Base-by-base conservation (phyloP, 92 coral and sea anemone species). In the Hydrozoanthus gracilis region DNA sequence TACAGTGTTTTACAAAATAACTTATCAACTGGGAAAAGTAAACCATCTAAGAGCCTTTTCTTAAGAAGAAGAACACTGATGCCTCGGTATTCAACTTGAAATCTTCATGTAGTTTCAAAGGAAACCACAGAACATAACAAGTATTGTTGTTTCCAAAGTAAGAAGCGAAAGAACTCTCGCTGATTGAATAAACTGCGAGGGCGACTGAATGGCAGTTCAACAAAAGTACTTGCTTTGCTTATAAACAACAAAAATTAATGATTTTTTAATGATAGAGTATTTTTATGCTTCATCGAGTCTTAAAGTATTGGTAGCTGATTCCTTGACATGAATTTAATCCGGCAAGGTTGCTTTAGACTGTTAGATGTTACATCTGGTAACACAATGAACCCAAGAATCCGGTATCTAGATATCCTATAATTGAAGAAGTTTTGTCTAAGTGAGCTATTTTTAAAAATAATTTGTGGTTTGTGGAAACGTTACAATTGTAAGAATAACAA, bases 351-450 rank as follows among this genome's bases (percentile, higher is more conserved):
- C 39, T 27, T 27, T 27, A 27, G 39, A 27, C 39, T 27, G 1
- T 27, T 27, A 27, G 39, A 27, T 2, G 39, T 27, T 27, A 27
- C 39, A 27, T 27, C 39, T 27, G 39, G 0, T 27, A 27, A 27
- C 39, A 27, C 39, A 27, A 27, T 27, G 39, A 27, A 27, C 2
- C 39, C 39, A 27, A 27, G 39, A 0, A 27, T 27, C 39, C 39
- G 39, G 39, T 27, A 27, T 27, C 2, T 27, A 27, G 39, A 27
- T 27, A 27, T 27, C 39, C 39, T 27, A 27, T 27, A 27, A 27
- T 27, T 27, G 39, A 55, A 70, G 46, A 78, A 58, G 69, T 78
- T 74, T 55, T 78, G 71, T 79, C 71, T 16, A 77, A 58, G 9
- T 13, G 69, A 8, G 15, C 64, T 73, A 17, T 39, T 49, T 76